A percentile compares a stretch with the other conserved stretches of the same genome.
phyloP scores from a whole-genome alignment of 2,888 invertebrate species.

The Tinea semifulvella region DNA sequence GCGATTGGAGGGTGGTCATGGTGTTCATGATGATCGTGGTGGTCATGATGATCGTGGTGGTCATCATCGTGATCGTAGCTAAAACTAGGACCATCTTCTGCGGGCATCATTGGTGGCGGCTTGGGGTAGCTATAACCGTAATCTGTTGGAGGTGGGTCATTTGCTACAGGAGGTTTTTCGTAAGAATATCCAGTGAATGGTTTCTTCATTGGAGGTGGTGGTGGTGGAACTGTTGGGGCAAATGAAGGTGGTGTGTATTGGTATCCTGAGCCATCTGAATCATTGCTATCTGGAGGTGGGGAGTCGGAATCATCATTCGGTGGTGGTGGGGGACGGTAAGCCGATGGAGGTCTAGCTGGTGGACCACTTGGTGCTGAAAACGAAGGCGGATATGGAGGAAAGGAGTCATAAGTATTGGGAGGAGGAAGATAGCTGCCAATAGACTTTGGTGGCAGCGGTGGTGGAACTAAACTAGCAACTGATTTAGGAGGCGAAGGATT shows the following conservation, averaged over 20 bases:
- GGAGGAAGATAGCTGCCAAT: slow-evolving; percentile 35
- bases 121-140: slow-evolving; percentile 40
- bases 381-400: slow-evolving; percentile 45
- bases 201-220: slow-evolving; percentile 27
- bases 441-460: slow-evolving; percentile 42
- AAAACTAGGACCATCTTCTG: slow-evolving; percentile 15
- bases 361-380: slow-evolving; percentile 20
- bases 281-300: slow-evolving; percentile 25
- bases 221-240: slow-evolving; percentile 36
- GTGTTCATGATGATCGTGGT: slow-evolving; percentile 29
- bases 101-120: slow-evolving; percentile 29
- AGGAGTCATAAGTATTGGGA: slow-evolving; percentile 47
- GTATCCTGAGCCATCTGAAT: slow-evolving; percentile 32
- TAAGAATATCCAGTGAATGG: slow-evolving; percentile 46
- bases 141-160: slow-evolving; percentile 21
- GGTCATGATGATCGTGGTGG: slow-evolving; percentile 17
- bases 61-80: slow-evolving; percentile 13
- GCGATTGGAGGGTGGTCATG: slow-evolving; percentile 25
- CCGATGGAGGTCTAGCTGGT: slow-evolving; percentile 18
- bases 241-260: slow-evolving; percentile 41
- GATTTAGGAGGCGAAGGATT: slow-evolving; percentile 28
- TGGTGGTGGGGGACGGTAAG: slow-evolving; percentile 16
- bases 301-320: slow-evolving; percentile 22
- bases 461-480: slow-evolving; percentile 43
- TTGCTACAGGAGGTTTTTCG: slow-evolving; percentile 36